These are phyloP conservation scores for Burhinus oedicnemus DNA, from an alignment of 2,113 vertebrate genomes.

Conservation along the genomic window DNA sequence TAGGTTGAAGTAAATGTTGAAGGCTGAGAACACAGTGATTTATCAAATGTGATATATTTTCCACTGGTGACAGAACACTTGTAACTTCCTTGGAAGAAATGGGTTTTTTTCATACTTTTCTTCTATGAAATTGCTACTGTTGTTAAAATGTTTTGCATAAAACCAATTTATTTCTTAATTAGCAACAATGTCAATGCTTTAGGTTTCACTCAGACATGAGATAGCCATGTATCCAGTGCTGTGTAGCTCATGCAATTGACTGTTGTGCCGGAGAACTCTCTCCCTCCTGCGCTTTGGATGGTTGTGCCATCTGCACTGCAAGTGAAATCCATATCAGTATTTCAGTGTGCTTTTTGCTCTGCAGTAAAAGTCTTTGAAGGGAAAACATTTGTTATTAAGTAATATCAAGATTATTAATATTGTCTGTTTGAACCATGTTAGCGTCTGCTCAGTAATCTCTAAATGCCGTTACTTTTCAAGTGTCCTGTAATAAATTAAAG, in stretches of 20 bases:
- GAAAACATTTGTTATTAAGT: constrained; percentile 60
- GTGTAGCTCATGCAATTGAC: not conserved
- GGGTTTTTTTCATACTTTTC: not conserved
- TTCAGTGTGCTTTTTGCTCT: not conserved
- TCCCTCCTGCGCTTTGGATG: not conserved
- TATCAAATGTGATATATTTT: not conserved
- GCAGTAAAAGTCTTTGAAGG: constrained; percentile 17
- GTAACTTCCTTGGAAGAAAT: not conserved
- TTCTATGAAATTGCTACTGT: not conserved
- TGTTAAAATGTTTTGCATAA: not conserved
- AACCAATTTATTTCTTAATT: not conserved
- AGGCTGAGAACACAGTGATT: not conserved
- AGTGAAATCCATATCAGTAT: not conserved
- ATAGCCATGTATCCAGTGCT: not conserved
- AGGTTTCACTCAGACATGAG: not conserved
- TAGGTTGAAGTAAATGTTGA: not conserved
- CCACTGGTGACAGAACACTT: not conserved
- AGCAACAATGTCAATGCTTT: not conserved
- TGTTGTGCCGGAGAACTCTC: not conserved
- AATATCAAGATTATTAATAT: constrained; percentile 67
- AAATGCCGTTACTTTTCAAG: constrained; percentile 52
- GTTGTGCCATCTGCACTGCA: not conserved
- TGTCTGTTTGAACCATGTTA: constrained; percentile 56
- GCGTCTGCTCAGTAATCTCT: constrained; percentile 41
- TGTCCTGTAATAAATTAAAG: constrained; percentile 50